Base-by-base conservation (phyloP, 1,140 invertebrate species). In the Aphidius ervi region DNA sequence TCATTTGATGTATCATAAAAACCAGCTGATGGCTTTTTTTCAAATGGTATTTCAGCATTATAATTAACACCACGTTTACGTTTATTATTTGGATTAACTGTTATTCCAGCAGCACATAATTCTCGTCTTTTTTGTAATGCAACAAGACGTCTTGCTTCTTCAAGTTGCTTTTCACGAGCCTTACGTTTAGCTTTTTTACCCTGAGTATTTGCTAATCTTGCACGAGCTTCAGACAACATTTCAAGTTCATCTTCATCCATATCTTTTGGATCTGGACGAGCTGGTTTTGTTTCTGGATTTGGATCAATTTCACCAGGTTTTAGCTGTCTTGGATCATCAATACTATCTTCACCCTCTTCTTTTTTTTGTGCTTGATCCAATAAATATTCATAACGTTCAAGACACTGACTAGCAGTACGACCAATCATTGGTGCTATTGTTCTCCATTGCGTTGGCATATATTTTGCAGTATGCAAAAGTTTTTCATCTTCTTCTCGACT, bases 171-270 rank as follows among this genome's bases (percentile, higher is more conserved):
- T 78, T 99, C 98, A 57, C 97, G 83, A 0, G 97, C 98, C 82
- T 99, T 99, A 41, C 98, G 83, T 74, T 99, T 99, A 0, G 97
- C 97, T 74, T 99, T 99, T 76, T 99, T 99, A 40, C 98, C 98
- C 75, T 99, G 97, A 4, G 98, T 99, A 76, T 99, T 99, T 2
- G 98, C 98, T 31, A 99, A 81, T 72, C 98, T 87, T 50, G 98
- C 98, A 70, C 98, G 83, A 4, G 98, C 98, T 82, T 99, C 98
- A 0, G 96, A 99, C 46, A 99, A 79, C 97, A 99, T 99, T 80
- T 99, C 97, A 71, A 99, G 76, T 79, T 99, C 95, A 87, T 99
- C 97, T 87, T 99, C 97, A 82, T 99, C 97, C 97, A 99, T 99
- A 74, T 99, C 97, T 70, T 99, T 96, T n/a, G 97, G 97, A 84